phyloP scores from a whole-genome alignment of 2,797 vertebrate genomes.

The Syngnathus acus region DNA sequence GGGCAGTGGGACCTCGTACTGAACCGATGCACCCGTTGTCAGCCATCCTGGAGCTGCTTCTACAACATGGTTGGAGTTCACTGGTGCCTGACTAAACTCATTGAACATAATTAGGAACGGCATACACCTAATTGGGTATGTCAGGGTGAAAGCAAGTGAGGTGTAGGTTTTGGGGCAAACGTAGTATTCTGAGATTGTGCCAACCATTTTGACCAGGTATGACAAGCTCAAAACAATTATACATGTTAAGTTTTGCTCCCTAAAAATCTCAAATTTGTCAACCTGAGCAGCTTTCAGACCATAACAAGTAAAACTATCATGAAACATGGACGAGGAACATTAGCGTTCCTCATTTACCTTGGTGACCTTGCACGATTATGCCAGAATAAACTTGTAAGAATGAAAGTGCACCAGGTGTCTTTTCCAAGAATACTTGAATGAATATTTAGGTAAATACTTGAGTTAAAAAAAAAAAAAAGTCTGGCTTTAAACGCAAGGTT shows the following conservation, averaged over 20 bases:
- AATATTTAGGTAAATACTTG: neutral
- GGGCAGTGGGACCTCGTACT: neutral
- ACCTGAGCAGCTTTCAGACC: neutral
- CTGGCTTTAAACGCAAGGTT: neutral
- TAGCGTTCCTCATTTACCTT: neutral
- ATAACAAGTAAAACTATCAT: neutral
- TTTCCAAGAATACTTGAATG: neutral
- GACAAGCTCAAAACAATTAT: neutral
- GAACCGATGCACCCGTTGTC: neutral
- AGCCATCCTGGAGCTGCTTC: neutral
- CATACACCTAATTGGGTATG: neutral
- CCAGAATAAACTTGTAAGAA: neutral
- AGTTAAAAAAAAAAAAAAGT: neutral
- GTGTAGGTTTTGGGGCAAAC: neutral
- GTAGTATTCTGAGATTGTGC: neutral
- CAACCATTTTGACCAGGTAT: neutral
- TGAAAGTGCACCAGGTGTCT: neutral
- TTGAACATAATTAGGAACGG: slow-evolving; percentile 6
- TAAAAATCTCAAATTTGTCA: neutral
- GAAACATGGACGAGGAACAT: slow-evolving; percentile 12
- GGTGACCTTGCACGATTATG: neutral
- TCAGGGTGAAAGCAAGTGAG: neutral
- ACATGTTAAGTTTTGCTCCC: neutral
- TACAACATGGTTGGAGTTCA: slow-evolving; percentile 5
- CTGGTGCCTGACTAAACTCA: neutral